These are phyloP conservation scores for Colletes collaris DNA, from an alignment of 2,888 invertebrate genomes.

Conservation along the genomic window DNA sequence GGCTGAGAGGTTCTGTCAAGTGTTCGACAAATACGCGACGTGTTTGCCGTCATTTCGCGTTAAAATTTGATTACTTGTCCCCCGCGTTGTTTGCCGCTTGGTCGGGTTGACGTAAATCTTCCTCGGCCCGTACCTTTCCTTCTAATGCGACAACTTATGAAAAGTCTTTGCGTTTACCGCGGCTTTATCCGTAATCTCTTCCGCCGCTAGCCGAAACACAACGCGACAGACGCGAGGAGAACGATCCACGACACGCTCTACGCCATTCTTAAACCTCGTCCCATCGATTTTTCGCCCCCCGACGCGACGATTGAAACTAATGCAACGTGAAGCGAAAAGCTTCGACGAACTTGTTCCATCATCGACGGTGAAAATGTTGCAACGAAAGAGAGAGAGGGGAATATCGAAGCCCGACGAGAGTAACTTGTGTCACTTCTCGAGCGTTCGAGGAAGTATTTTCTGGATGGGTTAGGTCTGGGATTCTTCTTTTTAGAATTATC, in stretches of 20 bases:
- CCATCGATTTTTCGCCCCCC: not conserved
- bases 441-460: too few relatives aligned
- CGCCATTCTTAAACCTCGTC: not conserved
- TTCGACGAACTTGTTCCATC: not conserved
- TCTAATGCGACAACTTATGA: conserved; percentile 54
- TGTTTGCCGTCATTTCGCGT: conserved; percentile 74
- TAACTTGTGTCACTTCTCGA: too few relatives aligned
- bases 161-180: conserved; percentile 47
- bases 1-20: conserved; percentile 65
- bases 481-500: too few relatives aligned
- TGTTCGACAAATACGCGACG: conserved; percentile 68
- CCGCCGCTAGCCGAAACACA: conserved; percentile 28
- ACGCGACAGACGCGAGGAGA: conserved; percentile 25
- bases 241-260: conserved; percentile 23
- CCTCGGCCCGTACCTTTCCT: conserved; percentile 24
- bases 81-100: conserved; percentile 26
- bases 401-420: too few relatives aligned
- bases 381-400: too few relatives aligned
- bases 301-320: conserved; percentile 5
- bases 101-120: conserved; percentile 61
- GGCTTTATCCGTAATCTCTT: conserved; percentile 38
- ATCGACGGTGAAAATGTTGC: not conserved
- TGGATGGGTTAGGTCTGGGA: too few relatives aligned
- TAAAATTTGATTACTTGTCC: conserved; percentile 76
- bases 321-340: not conserved